phyloP scores from a whole-genome alignment of 2,888 invertebrate genomes.

The Hydrotaea diabolus region DNA sequence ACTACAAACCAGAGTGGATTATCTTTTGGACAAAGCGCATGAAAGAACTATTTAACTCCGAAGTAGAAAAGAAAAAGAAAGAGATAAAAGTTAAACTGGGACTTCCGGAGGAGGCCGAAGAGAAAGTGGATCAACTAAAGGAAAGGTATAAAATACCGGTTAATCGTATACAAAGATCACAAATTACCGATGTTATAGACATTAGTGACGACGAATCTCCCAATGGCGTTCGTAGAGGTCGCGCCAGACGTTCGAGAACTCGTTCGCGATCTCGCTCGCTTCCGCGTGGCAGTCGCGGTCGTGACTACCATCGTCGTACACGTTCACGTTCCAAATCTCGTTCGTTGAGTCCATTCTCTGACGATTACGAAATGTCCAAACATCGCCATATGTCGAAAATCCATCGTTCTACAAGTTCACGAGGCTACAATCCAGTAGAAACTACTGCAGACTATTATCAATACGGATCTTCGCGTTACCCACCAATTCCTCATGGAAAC shows the following conservation, averaged over 20 bases:
- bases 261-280: constrained; percentile 68
- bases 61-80: constrained; percentile 85
- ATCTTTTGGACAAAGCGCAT: constrained; percentile 91
- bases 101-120: constrained; percentile 81
- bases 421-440: constrained; percentile 57
- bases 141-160: constrained; percentile 78
- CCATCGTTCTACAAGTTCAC: constrained; percentile 45
- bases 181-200: constrained; percentile 72
- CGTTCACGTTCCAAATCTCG: constrained; percentile 58
- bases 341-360: constrained; percentile 62
- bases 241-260: constrained; percentile 60
- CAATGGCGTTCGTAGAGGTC: constrained; percentile 49
- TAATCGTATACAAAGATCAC: constrained; percentile 57
- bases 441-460: constrained; percentile 59
- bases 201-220: constrained; percentile 78
- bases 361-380: constrained; percentile 60
- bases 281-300: constrained; percentile 37
- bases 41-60: constrained; percentile 88
- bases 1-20: constrained; percentile 95
- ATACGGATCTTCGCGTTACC: constrained; percentile 57
- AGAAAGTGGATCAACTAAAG: constrained; percentile 77
- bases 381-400: constrained; percentile 57
- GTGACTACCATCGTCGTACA: constrained; percentile 55
- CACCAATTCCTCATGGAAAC: constrained; percentile 44
- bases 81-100: constrained; percentile 86